Conservation (phyloP, 2,797 vertebrate species). For the Anniella stebbinsi region DNA sequence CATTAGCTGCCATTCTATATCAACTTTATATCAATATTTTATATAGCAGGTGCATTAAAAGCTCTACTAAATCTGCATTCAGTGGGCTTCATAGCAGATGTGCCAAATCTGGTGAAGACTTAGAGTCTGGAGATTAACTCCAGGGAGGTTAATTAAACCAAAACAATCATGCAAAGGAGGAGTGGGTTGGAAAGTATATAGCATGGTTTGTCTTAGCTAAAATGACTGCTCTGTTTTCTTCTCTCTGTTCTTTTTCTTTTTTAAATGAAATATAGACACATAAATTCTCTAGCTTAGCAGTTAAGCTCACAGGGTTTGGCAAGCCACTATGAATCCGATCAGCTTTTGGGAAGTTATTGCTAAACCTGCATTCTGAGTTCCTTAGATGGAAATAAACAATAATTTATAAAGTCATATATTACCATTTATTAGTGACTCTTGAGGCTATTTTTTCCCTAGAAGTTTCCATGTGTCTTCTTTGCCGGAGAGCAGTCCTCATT, state of each 20-base stretch:
- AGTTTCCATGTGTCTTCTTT: no score
- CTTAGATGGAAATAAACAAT: not conserved
- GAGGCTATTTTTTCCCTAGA: no score
- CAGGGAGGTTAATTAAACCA: not conserved
- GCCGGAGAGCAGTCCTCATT: no score
- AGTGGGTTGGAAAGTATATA: not conserved
- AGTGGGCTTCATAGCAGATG: not conserved
- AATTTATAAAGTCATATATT: not conserved
- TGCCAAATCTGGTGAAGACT: not conserved
- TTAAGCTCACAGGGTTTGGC: not conserved
- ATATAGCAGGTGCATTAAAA: not conserved
- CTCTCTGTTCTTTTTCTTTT: not conserved
- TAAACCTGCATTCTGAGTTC: not conserved
- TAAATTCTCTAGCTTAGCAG: not conserved
- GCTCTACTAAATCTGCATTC: conserved; percentile 7
- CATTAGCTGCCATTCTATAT: not conserved
- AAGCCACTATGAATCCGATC: not conserved
- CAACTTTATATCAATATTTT: conserved; percentile 11
- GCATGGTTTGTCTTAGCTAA: not conserved
- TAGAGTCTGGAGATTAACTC: not conserved
- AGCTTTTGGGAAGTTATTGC: not conserved
- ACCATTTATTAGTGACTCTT: no score
- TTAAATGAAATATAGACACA: not conserved
- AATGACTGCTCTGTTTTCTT: not conserved
- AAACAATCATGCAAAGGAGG: not conserved